These are phyloP conservation scores for Stomorhina lunata DNA, from an alignment of 2,888 invertebrate genomes.

Conservation along the genomic window DNA sequence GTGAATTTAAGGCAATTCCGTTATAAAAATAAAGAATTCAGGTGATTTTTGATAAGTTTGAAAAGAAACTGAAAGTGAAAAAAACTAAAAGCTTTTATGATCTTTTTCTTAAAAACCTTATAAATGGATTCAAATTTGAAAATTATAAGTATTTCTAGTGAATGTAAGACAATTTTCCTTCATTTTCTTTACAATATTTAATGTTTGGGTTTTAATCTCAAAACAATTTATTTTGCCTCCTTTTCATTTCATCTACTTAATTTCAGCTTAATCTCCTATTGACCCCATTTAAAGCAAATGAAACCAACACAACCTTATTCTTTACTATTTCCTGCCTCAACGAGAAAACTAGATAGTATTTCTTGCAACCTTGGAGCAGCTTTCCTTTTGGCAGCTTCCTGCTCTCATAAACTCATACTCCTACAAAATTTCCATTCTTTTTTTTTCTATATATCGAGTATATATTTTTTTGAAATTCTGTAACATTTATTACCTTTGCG, in stretches of 20 bases:
- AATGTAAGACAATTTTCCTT: not conserved
- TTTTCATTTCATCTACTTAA: not conserved
- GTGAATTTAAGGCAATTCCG: no score
- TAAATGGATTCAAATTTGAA: not conserved
- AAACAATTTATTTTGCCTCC: slow-evolving; percentile 27
- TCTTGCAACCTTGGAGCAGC: slow-evolving; percentile 42
- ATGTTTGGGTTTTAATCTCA: slow-evolving; percentile 3
- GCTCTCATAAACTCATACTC: not conserved
- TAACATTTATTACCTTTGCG: slow-evolving; percentile 67
- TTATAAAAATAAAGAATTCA: no score
- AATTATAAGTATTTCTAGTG: not conserved
- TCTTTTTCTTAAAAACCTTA: not conserved
- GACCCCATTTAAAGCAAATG: slow-evolving; percentile 40
- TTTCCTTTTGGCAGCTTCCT: slow-evolving; percentile 31
- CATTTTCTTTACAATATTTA: not conserved
- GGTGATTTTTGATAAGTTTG: no score
- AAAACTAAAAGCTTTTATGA: no score
- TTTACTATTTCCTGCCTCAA: slow-evolving; percentile 10
- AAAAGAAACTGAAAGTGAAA: no score
- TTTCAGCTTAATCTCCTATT: slow-evolving; percentile 43
- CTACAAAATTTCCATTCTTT: not conserved
- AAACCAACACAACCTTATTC: not conserved
- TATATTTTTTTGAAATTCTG: not conserved
- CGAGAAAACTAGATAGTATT: not conserved
- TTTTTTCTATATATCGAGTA: not conserved